Percentiles rank a stretch among this genome's conserved stretches.
Conservation (phyloP, 2,888 invertebrate genomes). For the Mythimna lalbum region DNA sequence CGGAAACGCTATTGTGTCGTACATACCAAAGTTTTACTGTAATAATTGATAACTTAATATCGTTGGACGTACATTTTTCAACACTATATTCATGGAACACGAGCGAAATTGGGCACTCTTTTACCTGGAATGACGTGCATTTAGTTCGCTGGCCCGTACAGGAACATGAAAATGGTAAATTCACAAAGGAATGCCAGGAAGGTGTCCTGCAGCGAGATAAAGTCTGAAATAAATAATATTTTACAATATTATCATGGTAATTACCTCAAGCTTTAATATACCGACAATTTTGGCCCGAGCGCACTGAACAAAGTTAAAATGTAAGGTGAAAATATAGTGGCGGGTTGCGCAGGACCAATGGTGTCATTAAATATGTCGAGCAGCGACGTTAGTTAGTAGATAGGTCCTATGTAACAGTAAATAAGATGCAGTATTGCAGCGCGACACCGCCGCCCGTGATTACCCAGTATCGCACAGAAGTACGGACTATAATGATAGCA, state of each 20-base stretch:
- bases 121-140: slow-evolving; percentile 15
- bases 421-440: slow-evolving; percentile 77
- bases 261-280: slow-evolving; percentile 28
- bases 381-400: slow-evolving; percentile 52
- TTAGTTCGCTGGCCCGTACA: slow-evolving; percentile 15
- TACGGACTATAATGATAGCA: slow-evolving; percentile 86
- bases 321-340: slow-evolving; percentile 56
- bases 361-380: slow-evolving; percentile 57
- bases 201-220: slow-evolving; percentile 21
- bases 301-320: slow-evolving; percentile 49
- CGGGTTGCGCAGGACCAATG: slow-evolving; percentile 50
- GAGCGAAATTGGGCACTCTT: slow-evolving; percentile 24
- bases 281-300: slow-evolving; percentile 37
- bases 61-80: slow-evolving; percentile 51
- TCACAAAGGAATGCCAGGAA: slow-evolving; percentile 12
- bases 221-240: slow-evolving; percentile 40
- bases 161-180: slow-evolving; percentile 10
- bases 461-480: slow-evolving; percentile 78
- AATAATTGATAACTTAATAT: slow-evolving; percentile 68
- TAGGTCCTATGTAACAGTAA: slow-evolving; percentile 67
- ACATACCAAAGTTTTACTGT: slow-evolving; percentile 61
- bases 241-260: slow-evolving; percentile 34
- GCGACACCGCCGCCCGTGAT: slow-evolving; percentile 78
- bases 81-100: slow-evolving; percentile 19
- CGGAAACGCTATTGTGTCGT: slow-evolving; percentile 66